phyloP scores from a whole-genome alignment of 2,113 vertebrate species.

The Danionella cerebrum region DNA sequence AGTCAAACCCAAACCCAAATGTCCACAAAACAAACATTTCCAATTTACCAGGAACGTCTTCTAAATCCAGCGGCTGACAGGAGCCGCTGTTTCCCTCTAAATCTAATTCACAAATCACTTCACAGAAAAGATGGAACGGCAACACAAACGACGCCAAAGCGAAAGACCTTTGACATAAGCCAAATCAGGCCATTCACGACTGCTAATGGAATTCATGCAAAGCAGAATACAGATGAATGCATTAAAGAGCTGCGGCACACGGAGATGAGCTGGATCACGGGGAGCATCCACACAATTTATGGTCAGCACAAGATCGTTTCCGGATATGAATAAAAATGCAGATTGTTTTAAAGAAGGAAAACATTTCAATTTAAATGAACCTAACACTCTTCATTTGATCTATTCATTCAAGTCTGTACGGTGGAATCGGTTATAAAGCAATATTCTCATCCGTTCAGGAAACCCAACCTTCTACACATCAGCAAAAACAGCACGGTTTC shows the following conservation, averaged over 20 bases:
- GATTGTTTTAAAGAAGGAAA: background rate
- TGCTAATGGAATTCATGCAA: background rate
- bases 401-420: too few relatives aligned
- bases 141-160: background rate
- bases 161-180: background rate
- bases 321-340: background rate
- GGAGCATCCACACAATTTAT: background rate
- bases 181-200: background rate
- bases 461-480: background rate
- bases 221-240: constrained; percentile 2
- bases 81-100: background rate
- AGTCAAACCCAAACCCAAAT: background rate
- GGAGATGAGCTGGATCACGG: background rate
- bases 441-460: background rate
- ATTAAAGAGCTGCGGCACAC: background rate
- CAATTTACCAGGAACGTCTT: background rate
- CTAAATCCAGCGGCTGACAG: background rate
- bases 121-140: background rate
- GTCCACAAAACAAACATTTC: background rate
- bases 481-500: background rate
- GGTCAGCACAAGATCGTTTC: background rate
- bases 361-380: too few relatives aligned
- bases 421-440: too few relatives aligned
- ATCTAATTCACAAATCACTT: background rate
- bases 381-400: too few relatives aligned